Evolutionary conservation across 2,797 vertebrate species (phyloP).

Genomic region (Gastrophryne carolinensis): DNA sequence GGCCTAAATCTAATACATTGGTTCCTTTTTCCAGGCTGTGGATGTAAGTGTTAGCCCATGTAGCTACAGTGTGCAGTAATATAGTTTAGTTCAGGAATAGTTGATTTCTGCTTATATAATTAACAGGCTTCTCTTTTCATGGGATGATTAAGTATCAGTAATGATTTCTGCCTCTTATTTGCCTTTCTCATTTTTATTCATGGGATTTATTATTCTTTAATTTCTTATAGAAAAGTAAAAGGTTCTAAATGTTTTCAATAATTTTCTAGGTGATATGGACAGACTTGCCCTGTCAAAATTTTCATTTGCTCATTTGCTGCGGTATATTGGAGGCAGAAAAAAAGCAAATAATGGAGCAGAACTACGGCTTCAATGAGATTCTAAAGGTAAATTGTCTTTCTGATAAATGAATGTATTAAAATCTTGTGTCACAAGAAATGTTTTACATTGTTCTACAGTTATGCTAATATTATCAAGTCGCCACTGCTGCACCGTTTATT

Average conservation of each 20-base stretch:
- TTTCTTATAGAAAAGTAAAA: neutral
- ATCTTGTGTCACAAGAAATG: neutral
- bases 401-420: neutral
- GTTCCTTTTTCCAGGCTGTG: too few species aligned
- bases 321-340: conserved; percentile 96
- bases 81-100: neutral
- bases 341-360: conserved; percentile 94
- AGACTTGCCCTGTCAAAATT: conserved; percentile 89
- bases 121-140: neutral
- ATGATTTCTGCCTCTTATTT: neutral
- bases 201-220: neutral
- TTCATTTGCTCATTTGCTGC: conserved; percentile 94
- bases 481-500: too few species aligned
- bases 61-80: neutral
- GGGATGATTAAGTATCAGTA: neutral
- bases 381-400: conserved; percentile 77
- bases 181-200: conserved; percentile 19
- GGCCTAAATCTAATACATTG: too few species aligned
- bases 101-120: neutral
- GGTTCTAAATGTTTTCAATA: conserved; percentile 48
- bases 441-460: too few species aligned
- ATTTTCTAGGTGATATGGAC: conserved; percentile 93
- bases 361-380: conserved; percentile 96
- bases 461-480: too few species aligned
- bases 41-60: neutral